These are phyloP conservation scores for Lasioglossum villosulum DNA, from an alignment of 2,888 invertebrate species.

Conservation along the genomic window DNA sequence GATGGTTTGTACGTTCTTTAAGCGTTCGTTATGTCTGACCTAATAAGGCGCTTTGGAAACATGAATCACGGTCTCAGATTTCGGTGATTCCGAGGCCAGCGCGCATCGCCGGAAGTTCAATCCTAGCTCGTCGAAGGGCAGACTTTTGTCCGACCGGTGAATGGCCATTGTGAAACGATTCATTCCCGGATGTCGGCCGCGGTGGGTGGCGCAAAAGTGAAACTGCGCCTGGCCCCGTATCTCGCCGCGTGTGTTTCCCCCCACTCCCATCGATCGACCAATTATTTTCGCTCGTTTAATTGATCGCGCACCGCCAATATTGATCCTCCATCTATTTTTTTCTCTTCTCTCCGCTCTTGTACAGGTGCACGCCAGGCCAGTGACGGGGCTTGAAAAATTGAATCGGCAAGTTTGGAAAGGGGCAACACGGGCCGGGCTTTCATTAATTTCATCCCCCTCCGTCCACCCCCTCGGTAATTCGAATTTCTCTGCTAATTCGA, in stretches of 20 bases:
- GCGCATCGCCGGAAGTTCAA: neutral
- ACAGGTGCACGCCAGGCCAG: constrained; percentile 2
- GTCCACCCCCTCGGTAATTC: neutral
- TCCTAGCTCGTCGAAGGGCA: neutral
- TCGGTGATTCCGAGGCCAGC: neutral
- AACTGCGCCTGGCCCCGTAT: neutral
- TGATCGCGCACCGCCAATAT: constrained; percentile 23
- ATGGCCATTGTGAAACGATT: neutral
- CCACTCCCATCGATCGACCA: constrained; percentile 13
- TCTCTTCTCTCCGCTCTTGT: neutral
- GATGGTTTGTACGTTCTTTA: no score
- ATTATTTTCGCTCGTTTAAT: constrained; percentile 40
- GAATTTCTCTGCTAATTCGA: neutral
- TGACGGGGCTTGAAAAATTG: constrained; percentile 26
- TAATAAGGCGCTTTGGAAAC: neutral
- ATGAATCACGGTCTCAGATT: neutral
- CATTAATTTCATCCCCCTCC: constrained; percentile 10
- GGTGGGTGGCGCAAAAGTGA: constrained; percentile 15
- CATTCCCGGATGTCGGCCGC: neutral
- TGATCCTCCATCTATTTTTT: neutral
- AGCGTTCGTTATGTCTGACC: no score
- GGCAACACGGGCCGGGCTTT: neutral
- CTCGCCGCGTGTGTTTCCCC: neutral
- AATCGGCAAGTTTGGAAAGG: neutral
- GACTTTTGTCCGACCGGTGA: neutral